Evolutionary conservation across 2,113 vertebrate genomes (phyloP).

Genomic region (Carassius carassius): DNA sequence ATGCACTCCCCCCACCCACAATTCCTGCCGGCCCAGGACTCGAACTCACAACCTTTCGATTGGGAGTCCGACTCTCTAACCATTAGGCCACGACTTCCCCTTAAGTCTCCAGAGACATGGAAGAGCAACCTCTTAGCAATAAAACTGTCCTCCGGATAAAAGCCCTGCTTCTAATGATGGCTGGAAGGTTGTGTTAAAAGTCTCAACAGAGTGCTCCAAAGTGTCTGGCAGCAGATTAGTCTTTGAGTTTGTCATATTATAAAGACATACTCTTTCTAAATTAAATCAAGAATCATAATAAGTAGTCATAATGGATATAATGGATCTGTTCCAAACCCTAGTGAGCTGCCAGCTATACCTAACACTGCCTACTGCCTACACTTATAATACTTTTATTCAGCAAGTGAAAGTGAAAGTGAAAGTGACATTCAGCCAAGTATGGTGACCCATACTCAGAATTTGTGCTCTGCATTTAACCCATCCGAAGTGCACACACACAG

Average conservation of each 20-base stretch:
- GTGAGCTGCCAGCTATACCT: not conserved
- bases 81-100: too few species aligned
- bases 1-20: too few species aligned
- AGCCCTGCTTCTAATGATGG: not conserved
- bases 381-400: too few species aligned
- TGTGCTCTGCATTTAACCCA: too few species aligned
- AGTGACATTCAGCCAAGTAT: too few species aligned
- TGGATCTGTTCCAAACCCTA: not conserved
- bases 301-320: not conserved
- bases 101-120: not conserved
- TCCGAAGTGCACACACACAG: too few species aligned
- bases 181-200: not conserved
- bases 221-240: not conserved
- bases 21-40: too few species aligned
- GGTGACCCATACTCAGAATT: too few species aligned
- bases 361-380: too few species aligned
- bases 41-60: too few species aligned
- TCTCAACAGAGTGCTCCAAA: not conserved
- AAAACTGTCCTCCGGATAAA: not conserved
- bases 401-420: too few species aligned
- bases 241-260: constrained; percentile 15
- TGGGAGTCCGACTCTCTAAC: too few species aligned
- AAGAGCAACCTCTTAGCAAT: not conserved
- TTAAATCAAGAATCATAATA: not conserved
- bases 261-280: constrained; percentile 17